Evolutionary conservation across 2,888 invertebrate genomes (phyloP).

Genomic region (Melinaea menophilus): DNA sequence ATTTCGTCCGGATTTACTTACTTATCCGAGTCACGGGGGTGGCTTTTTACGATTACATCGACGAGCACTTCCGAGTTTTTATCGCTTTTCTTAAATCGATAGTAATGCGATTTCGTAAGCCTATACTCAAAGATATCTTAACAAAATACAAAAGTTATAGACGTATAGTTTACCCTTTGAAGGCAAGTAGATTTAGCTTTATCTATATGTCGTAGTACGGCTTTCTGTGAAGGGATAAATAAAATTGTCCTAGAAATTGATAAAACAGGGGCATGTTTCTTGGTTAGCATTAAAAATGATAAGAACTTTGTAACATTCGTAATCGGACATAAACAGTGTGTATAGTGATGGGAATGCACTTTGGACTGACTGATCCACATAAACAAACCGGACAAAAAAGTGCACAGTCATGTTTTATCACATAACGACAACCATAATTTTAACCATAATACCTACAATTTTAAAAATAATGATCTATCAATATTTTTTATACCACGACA

Average conservation of each 20-base stretch:
- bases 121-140: constrained; percentile 43
- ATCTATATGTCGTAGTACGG: constrained; percentile 30
- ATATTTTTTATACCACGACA: background rate
- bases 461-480: too few species aligned
- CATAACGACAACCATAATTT: too few species aligned
- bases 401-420: too few species aligned
- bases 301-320: too few species aligned
- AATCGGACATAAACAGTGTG: too few species aligned
- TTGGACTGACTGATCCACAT: too few species aligned
- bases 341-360: too few species aligned
- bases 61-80: constrained; percentile 46
- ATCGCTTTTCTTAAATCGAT: constrained; percentile 47
- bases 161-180: constrained; percentile 47
- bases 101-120: constrained; percentile 44
- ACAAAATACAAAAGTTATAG: constrained; percentile 47
- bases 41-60: constrained; percentile 37
- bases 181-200: constrained; percentile 47
- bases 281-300: too few species aligned
- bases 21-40: constrained; percentile 30
- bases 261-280: too few species aligned
- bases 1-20: constrained; percentile 29
- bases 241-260: background rate
- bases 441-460: too few species aligned
- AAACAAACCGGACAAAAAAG: too few species aligned
- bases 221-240: background rate